A percentile compares a stretch with the other conserved stretches of the same genome.
Evolutionary conservation across 2,888 invertebrate species (phyloP).

Genomic region (Dicyrtoma fusca): DNA sequence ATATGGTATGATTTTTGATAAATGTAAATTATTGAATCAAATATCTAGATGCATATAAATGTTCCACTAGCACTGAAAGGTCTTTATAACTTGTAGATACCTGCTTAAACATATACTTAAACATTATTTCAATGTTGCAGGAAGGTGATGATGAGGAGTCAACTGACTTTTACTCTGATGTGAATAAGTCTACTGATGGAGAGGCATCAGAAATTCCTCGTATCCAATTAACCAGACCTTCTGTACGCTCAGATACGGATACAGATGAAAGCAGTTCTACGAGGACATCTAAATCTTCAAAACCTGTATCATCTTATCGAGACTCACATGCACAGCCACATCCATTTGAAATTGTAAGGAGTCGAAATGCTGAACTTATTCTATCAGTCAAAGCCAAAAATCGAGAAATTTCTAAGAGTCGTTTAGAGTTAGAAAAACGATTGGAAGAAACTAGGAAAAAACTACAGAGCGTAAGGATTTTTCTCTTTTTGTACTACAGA

Average conservation of each 20-base stretch:
- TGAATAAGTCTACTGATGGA: conserved; percentile 56
- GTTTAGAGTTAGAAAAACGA: conserved; percentile 79
- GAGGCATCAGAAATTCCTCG: conserved; percentile 56
- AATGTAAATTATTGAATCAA: no score
- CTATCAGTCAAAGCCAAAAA: conserved; percentile 62
- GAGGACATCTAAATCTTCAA: conserved; percentile 44
- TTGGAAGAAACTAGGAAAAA: conserved; percentile 83
- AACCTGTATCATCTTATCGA: conserved; percentile 49
- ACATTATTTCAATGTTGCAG: background rate
- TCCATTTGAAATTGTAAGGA: conserved; percentile 54
- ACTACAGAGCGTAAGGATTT: conserved; percentile 76
- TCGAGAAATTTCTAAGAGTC: conserved; percentile 68
- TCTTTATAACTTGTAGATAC: no score
- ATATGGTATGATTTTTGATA: conserved; percentile 8
- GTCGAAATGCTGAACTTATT: conserved; percentile 56
- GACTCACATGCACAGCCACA: conserved; percentile 38
- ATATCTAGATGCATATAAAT: no score
- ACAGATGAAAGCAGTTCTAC: conserved; percentile 53
- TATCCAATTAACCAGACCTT: conserved; percentile 61
- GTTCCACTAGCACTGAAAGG: no score
- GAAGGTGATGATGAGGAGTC: conserved; percentile 70
- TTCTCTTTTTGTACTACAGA: no score
- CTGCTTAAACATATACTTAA: no score
- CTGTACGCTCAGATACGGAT: conserved; percentile 53
- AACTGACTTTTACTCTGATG: conserved; percentile 63